phyloP scores from a whole-genome alignment of 2,888 invertebrate species.

The Drosophila mercatorum region DNA sequence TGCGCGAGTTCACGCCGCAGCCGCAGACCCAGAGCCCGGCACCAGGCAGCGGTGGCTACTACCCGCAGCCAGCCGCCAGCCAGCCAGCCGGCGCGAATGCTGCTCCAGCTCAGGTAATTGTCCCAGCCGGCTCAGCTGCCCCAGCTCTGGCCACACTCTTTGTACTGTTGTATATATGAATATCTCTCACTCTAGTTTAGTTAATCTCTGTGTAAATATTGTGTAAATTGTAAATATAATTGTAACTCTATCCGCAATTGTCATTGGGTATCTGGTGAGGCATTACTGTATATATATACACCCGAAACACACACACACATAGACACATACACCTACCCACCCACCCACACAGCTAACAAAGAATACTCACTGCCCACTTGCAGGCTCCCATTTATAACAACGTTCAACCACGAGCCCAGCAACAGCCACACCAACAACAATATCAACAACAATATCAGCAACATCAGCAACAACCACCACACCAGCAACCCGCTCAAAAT shows the following conservation, averaged over 20 bases:
- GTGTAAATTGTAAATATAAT: constrained; percentile 66
- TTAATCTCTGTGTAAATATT: constrained; percentile 43
- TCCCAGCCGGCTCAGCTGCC: neutral
- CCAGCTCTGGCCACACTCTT: constrained; percentile 4
- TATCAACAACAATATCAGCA: constrained; percentile 28
- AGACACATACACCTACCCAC: constrained; percentile 1
- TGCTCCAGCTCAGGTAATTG: constrained; percentile 79
- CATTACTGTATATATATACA: constrained; percentile 36
- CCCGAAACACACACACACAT: constrained; percentile 2
- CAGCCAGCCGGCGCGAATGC: constrained; percentile 36
- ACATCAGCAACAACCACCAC: constrained; percentile 40
- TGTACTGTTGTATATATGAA: constrained; percentile 30
- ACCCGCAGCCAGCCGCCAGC: constrained; percentile 55
- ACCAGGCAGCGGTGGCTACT: constrained; percentile 66
- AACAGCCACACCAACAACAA: constrained; percentile 42
- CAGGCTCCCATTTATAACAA: constrained; percentile 82
- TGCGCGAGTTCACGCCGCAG: constrained; percentile 85
- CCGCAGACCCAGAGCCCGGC: constrained; percentile 78
- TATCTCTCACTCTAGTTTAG: constrained; percentile 1
- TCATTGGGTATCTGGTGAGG: constrained; percentile 60
- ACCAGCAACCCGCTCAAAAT: constrained; percentile 64
- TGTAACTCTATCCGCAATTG: constrained; percentile 53
- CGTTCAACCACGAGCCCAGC: constrained; percentile 65
- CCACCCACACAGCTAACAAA: constrained; percentile 30
- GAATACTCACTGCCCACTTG: constrained; percentile 63